A percentile compares a stretch with the other conserved stretches of the same genome.
Evolutionary conservation across 2,888 invertebrate species (phyloP).

Genomic region (Aleiodes leptofemur): DNA sequence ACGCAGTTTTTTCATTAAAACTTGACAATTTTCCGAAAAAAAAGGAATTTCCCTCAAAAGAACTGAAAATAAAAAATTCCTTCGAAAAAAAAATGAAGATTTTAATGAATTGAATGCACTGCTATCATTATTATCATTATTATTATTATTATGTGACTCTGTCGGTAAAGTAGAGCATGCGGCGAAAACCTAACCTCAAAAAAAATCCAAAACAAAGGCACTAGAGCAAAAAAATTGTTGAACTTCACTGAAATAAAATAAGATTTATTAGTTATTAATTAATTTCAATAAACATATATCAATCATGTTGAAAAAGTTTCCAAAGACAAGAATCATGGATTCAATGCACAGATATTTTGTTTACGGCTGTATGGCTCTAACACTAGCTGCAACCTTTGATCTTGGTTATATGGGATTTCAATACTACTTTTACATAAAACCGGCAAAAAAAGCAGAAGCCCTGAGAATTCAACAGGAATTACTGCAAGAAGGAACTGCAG

Average conservation of each 20-base stretch:
- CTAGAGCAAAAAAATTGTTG: not conserved
- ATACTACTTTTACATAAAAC: slow-evolving; percentile 76
- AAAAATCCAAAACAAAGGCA: not conserved
- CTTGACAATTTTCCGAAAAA: no score
- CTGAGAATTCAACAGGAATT: slow-evolving; percentile 76
- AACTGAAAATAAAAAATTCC: no score
- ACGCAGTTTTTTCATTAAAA: no score
- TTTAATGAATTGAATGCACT: no score
- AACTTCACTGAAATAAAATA: no score
- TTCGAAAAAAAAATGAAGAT: no score
- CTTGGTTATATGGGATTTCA: slow-evolving; percentile 75
- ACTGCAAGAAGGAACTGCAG: slow-evolving; percentile 75
- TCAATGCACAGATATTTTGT: slow-evolving; percentile 77
- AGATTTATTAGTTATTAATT: not conserved
- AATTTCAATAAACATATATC: not conserved
- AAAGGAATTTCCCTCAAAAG: no score
- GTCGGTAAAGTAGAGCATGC: no score
- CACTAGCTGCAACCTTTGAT: slow-evolving; percentile 71
- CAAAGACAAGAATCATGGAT: slow-evolving; percentile 72
- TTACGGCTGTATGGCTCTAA: slow-evolving; percentile 75
- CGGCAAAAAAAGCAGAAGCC: slow-evolving; percentile 67
- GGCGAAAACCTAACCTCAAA: slow-evolving; percentile 2
- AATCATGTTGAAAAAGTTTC: slow-evolving; percentile 27
- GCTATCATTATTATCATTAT: no score
- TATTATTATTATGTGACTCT: no score